A percentile compares a stretch with the other conserved stretches of the same genome.
These are phyloP conservation scores for Rhagophthalmus giganteus DNA, from an alignment of 2,888 invertebrate genomes.

Conservation along the genomic window DNA sequence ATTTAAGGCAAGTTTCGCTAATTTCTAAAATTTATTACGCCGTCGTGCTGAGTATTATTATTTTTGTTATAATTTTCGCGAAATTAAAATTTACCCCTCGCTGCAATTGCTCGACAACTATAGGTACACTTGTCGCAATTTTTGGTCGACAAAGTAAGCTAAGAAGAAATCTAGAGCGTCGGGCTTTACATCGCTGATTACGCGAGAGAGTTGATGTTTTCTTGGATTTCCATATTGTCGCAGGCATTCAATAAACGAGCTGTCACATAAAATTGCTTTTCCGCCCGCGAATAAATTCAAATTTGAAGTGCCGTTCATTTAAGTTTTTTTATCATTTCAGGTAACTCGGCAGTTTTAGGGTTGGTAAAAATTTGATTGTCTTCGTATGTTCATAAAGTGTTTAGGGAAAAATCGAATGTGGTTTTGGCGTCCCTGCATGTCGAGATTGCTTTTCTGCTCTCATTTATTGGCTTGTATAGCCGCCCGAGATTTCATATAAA, in stretches of 20 bases:
- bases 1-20: too few relatives aligned
- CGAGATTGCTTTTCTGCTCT: constrained; percentile 27
- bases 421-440: constrained; percentile 19
- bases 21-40: too few relatives aligned
- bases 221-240: constrained; percentile 8
- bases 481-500: constrained; percentile 28
- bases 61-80: too few relatives aligned
- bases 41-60: too few relatives aligned
- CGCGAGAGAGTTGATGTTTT: constrained; percentile 10
- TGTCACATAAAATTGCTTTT: constrained; percentile 15
- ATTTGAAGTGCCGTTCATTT: constrained; percentile 14
- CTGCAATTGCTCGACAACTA: too few relatives aligned
- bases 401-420: constrained; percentile 20
- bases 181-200: constrained; percentile 9
- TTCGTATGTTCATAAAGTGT: constrained; percentile 12
- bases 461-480: constrained; percentile 28
- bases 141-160: constrained; percentile 6
- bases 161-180: constrained; percentile 2
- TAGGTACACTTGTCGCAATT: too few relatives aligned
- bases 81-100: too few relatives aligned
- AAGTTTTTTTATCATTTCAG: constrained; percentile 14
- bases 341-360: constrained; percentile 8
- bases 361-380: not conserved
- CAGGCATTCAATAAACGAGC: constrained; percentile 9
- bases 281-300: constrained; percentile 8